These are phyloP conservation scores for Junonia oenone DNA, from an alignment of 2,888 invertebrate species.

Conservation along the genomic window DNA sequence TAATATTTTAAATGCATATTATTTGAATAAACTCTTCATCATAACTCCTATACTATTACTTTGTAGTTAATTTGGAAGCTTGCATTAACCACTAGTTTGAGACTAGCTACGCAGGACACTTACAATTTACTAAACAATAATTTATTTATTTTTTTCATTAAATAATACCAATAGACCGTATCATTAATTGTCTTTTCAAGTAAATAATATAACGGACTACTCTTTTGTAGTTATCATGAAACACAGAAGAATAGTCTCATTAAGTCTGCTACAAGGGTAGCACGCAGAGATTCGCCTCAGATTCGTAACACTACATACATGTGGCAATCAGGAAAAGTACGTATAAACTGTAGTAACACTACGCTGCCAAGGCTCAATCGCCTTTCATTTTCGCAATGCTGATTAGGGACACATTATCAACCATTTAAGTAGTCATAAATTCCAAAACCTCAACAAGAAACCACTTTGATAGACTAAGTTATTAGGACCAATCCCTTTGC, in stretches of 20 bases:
- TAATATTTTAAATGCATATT: constrained; percentile 49
- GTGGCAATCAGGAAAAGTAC: constrained; percentile 18
- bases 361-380: not conserved
- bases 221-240: not conserved
- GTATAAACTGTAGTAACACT: not conserved
- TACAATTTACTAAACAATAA: constrained; percentile 14
- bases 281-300: constrained; percentile 15
- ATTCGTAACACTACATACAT: not conserved
- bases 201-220: constrained; percentile 9
- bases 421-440: not conserved
- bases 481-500: not conserved
- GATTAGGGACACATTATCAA: constrained; percentile 1
- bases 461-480: not conserved
- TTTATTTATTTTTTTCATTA: constrained; percentile 3
- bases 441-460: not conserved
- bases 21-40: constrained; percentile 13
- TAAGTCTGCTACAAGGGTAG: constrained; percentile 6
- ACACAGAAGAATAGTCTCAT: constrained; percentile 4
- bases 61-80: constrained; percentile 33
- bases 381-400: not conserved
- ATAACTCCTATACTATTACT: constrained; percentile 21
- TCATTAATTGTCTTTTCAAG: constrained; percentile 22
- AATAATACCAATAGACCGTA: constrained; percentile 13
- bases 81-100: constrained; percentile 38
- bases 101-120: constrained; percentile 45